These are phyloP conservation scores for Stenopsyche tienmushanensis DNA, from an alignment of 1,140 invertebrate genomes.

Conservation along the genomic window DNA sequence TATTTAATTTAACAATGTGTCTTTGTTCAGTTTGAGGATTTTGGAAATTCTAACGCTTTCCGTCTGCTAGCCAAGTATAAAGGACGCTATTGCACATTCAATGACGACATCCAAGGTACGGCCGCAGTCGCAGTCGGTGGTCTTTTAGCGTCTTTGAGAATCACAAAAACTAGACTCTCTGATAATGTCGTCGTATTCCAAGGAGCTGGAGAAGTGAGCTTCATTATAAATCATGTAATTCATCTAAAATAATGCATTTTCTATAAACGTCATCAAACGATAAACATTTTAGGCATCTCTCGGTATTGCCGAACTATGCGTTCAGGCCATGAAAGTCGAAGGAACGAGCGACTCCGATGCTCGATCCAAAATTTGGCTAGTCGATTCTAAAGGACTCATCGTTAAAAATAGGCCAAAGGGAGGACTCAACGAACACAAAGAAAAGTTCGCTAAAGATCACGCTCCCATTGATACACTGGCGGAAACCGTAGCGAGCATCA, in stretches of 20 bases:
- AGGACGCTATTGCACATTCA: conserved; percentile 87
- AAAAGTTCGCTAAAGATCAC: conserved; percentile 71
- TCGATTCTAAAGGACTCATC: conserved; percentile 68
- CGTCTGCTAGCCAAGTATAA: conserved; percentile 82
- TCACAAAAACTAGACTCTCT: conserved; percentile 74
- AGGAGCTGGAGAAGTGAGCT: conserved; percentile 81
- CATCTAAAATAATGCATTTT: background rate
- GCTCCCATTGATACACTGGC: conserved; percentile 68
- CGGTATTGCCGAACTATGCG: conserved; percentile 84
- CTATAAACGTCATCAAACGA: background rate
- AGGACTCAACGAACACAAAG: conserved; percentile 75
- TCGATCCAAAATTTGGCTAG: conserved; percentile 70
- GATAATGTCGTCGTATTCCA: conserved; percentile 88
- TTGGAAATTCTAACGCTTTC: conserved; percentile 90
- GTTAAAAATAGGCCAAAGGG: conserved; percentile 75
- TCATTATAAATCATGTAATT: conserved; percentile 22
- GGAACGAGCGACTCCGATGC: conserved; percentile 74
- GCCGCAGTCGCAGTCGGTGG: conserved; percentile 89
- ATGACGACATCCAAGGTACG: conserved; percentile 95
- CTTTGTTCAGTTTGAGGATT: conserved; percentile 88
- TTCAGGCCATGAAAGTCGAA: conserved; percentile 84
- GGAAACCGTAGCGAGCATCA: conserved; percentile 75
- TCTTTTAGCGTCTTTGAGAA: conserved; percentile 75
- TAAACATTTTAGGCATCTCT: conserved; percentile 70
- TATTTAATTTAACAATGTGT: conserved; percentile 3